Percentiles rank a stretch among this genome's conserved stretches.
phyloP scores from a whole-genome alignment of 2,113 vertebrate species.

The Toxostoma redivivum region DNA sequence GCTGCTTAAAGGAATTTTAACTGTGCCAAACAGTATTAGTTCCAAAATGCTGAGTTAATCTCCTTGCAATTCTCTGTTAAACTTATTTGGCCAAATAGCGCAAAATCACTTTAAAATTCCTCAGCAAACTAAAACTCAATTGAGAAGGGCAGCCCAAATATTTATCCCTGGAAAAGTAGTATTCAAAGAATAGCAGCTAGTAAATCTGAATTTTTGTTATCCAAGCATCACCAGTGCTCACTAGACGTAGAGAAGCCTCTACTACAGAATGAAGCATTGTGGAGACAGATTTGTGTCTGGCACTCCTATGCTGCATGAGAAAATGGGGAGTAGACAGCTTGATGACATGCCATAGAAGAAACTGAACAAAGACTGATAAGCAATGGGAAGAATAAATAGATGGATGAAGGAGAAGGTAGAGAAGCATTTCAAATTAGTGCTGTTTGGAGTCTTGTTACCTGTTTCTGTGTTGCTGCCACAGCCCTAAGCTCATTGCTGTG shows the following conservation, averaged over 20 bases:
- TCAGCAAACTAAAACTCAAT: neutral
- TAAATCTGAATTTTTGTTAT: neutral
- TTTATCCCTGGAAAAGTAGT: neutral
- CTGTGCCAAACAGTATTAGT: neutral
- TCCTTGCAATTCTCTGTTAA: neutral
- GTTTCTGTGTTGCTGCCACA: neutral
- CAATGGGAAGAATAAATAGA: neutral
- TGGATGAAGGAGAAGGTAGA: neutral
- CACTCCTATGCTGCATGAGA: neutral
- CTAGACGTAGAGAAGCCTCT: neutral
- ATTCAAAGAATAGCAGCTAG: neutral
- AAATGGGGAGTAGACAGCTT: neutral
- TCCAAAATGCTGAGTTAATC: neutral
- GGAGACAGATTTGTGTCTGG: neutral
- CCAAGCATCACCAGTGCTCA: neutral
- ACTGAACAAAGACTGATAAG: neutral
- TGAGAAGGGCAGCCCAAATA: neutral
- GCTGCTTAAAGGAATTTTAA: neutral
- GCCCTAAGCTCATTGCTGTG: neutral
- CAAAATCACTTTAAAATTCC: neutral
- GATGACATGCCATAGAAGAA: neutral
- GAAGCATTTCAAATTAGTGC: neutral
- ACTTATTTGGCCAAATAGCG: neutral
- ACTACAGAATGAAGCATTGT: neutral
- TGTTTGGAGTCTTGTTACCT: neutral